phyloP scores from a whole-genome alignment of 2,888 invertebrate genomes.

The Glyphotaelius pellucidus region DNA sequence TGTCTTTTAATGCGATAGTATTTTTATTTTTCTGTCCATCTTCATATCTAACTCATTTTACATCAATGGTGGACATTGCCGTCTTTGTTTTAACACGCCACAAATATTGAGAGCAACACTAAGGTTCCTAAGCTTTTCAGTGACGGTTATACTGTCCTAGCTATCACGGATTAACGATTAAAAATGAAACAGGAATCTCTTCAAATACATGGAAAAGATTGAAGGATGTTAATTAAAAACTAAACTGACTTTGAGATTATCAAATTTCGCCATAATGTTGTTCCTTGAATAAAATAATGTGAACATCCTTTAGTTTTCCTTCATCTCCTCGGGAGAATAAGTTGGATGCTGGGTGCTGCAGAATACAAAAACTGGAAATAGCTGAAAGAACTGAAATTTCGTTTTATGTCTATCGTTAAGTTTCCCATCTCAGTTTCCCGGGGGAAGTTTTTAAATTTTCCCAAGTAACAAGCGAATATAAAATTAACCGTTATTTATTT shows the following conservation, averaged over 20 bases:
- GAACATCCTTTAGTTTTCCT: not conserved
- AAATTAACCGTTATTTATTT: constrained; percentile 28
- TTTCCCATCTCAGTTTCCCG: constrained; percentile 24
- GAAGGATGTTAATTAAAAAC: not conserved
- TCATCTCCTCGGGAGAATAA: not conserved
- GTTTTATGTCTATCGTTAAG: constrained; percentile 25
- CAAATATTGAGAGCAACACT: too few species aligned
- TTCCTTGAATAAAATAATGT: not conserved
- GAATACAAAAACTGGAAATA: constrained; percentile 3
- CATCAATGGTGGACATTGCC: too few species aligned
- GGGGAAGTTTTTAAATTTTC: not conserved
- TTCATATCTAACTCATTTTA: too few species aligned
- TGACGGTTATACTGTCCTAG: too few species aligned
- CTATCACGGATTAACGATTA: too few species aligned
- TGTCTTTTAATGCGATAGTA: too few species aligned
- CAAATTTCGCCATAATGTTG: not conserved
- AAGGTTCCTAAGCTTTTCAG: too few species aligned
- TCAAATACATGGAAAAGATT: not conserved
- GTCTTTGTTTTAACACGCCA: too few species aligned
- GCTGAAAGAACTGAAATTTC: constrained; percentile 20
- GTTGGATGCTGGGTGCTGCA: constrained; percentile 16
- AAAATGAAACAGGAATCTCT: too few species aligned
- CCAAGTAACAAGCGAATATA: constrained; percentile 31
- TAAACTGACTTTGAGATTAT: not conserved
- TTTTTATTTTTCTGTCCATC: too few species aligned